Conservation (phyloP, 1,140 invertebrate genomes). For the Nasonia longicornis region DNA sequence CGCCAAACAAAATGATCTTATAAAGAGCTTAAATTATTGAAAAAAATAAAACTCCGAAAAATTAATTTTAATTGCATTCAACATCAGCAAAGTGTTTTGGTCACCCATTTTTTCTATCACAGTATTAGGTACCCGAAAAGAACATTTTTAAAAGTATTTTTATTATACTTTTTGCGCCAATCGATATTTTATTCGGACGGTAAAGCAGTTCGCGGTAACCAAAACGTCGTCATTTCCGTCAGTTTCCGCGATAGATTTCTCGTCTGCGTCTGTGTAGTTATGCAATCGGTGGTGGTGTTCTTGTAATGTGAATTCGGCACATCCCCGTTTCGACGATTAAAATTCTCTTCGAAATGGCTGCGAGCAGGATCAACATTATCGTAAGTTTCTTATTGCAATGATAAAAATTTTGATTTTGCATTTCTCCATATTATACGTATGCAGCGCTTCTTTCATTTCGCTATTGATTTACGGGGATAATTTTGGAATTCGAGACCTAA, state of each 20-base stretch:
- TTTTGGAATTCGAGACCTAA: constrained; percentile 34
- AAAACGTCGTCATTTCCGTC: constrained; percentile 34
- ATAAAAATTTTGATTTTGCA: not conserved
- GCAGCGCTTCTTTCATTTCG: not conserved
- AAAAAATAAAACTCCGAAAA: no score
- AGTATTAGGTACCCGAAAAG: no score
- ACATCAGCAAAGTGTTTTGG: no score
- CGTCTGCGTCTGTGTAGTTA: constrained; percentile 39
- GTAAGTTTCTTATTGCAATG: constrained; percentile 46
- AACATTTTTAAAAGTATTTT: no score
- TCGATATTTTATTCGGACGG: not conserved
- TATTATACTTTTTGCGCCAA: no score
- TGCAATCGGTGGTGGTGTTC: constrained; percentile 32
- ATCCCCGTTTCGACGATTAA: constrained; percentile 12
- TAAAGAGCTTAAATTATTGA: no score
- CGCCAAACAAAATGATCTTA: no score
- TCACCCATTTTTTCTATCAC: no score
- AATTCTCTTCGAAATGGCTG: constrained; percentile 50
- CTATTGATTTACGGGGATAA: constrained; percentile 12
- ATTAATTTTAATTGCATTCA: no score
- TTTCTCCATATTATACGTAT: not conserved
- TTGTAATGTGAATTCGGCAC: constrained; percentile 36
- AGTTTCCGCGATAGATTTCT: not conserved
- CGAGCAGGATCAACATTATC: constrained; percentile 51
- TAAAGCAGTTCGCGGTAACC: not conserved